These are phyloP conservation scores for Andrena trimmerana DNA, from an alignment of 2,888 invertebrate species.

Conservation along the genomic window DNA sequence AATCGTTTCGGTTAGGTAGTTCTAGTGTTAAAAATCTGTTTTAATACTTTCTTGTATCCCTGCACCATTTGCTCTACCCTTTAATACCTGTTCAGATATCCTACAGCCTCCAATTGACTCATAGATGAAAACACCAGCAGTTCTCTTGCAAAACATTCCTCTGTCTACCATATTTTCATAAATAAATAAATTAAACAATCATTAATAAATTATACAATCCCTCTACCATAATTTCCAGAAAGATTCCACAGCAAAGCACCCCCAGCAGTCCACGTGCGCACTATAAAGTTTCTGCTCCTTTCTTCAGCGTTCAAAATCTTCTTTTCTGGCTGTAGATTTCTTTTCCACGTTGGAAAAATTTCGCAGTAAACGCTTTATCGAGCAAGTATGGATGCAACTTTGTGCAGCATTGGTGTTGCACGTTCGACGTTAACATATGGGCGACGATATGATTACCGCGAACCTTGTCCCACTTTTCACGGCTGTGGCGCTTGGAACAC, in stretches of 20 bases:
- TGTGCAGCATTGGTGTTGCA: constrained; percentile 24
- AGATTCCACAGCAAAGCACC: not conserved
- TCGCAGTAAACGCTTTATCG: constrained; percentile 6
- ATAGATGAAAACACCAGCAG: not conserved
- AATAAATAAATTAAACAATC: not conserved
- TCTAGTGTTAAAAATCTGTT: not conserved
- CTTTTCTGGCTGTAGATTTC: not conserved
- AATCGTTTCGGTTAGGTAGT: no score
- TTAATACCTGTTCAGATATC: not conserved
- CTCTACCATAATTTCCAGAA: not conserved
- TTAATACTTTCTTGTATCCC: not conserved
- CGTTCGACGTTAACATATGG: constrained; percentile 46
- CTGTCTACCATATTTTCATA: not conserved
- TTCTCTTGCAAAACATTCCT: no score
- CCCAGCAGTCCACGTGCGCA: not conserved
- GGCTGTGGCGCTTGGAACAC: constrained; percentile 6
- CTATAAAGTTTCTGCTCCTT: not conserved
- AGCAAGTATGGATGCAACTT: constrained; percentile 14
- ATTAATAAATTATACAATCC: not conserved
- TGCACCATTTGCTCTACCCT: not conserved
- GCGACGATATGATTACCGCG: constrained; percentile 66
- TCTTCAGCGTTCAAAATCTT: not conserved
- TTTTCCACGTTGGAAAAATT: not conserved
- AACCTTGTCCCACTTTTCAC: constrained; percentile 69
- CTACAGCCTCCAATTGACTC: not conserved